Evolutionary conservation across 1,140 invertebrate species (phyloP), one percentile per base, ranked within the genome.

Genomic region (Cecropterus lyciades): DNA sequence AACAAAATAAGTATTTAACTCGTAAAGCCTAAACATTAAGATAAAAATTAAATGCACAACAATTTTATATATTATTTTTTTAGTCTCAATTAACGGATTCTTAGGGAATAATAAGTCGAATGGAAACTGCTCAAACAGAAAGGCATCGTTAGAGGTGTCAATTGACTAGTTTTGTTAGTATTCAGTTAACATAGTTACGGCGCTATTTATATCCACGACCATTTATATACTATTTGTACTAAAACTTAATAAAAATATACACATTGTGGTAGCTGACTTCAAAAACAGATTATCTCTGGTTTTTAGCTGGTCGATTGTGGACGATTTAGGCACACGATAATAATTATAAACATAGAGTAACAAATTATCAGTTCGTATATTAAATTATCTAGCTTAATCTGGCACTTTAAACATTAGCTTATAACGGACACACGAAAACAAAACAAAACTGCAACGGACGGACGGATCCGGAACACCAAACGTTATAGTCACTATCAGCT

Each of bases 91-190:
- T 10, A 10, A 0, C 11, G 10, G 3, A 37, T 10, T 37, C 10
- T 10, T 11, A 2, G 4, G 10, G 33, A 37, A n/a, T 37, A 37
- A 11, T 37, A n/a, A 37, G n/a, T 11, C 10, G 33, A 37, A 37
- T 37, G 33, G n/a, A 37, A 37, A 37, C 33, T n/a, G 33, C 7
- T n/a, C 33, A 37, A n/a, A 30, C 27, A 30, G 27, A 30, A 1
- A 20, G 20, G 20, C 20, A 7, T 45, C 17, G 16, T 17, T 75
- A 72, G 71, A 81, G 74, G 75, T 75, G 75, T 77, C 65, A 70
- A 68, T 14, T 84, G 81, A 84, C 81, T 81, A 81, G 81, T 77
- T 81, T 46, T 79, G 69, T 76, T 80, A 81, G 73, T 81, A 46
- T 17, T 17, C 16, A 46, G 45, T 46, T 20, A 46, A 46, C 45